Percentiles rank a stretch among this genome's conserved stretches.
Evolutionary conservation across 2,888 invertebrate genomes (phyloP).

Genomic region (Podotricha telesiphe): DNA sequence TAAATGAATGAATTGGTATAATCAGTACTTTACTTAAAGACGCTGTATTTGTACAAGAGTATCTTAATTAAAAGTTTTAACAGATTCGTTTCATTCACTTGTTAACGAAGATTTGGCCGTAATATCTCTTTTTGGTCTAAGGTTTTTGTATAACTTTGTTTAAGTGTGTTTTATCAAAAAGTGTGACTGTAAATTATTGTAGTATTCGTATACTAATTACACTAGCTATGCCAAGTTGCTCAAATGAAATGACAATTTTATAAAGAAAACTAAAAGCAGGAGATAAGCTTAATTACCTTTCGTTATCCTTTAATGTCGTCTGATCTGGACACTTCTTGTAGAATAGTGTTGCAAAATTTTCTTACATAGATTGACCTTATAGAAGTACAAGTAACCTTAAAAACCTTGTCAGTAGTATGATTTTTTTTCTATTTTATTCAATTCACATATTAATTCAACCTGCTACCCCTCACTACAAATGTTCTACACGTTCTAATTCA

Average conservation of each 20-base stretch:
- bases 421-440: background rate
- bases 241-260: background rate
- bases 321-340: too few relatives aligned
- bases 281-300: too few relatives aligned
- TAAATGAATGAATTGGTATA: background rate
- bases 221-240: background rate
- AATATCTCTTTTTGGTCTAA: conserved; percentile 1
- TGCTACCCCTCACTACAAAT: background rate
- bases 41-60: background rate
- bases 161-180: too few relatives aligned
- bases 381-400: too few relatives aligned
- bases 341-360: too few relatives aligned
- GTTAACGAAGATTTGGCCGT: conserved; percentile 9
- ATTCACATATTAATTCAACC: background rate
- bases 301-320: too few relatives aligned
- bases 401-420: too few relatives aligned
- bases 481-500: conserved; percentile 26
- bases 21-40: background rate
- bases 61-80: conserved; percentile 24
- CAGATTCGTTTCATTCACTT: conserved; percentile 11
- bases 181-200: too few relatives aligned
- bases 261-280: too few relatives aligned
- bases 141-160: background rate
- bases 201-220: too few relatives aligned
- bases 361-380: too few relatives aligned